phyloP scores from a whole-genome alignment of 2,797 vertebrate genomes.

The Cheirogaleus major region DNA sequence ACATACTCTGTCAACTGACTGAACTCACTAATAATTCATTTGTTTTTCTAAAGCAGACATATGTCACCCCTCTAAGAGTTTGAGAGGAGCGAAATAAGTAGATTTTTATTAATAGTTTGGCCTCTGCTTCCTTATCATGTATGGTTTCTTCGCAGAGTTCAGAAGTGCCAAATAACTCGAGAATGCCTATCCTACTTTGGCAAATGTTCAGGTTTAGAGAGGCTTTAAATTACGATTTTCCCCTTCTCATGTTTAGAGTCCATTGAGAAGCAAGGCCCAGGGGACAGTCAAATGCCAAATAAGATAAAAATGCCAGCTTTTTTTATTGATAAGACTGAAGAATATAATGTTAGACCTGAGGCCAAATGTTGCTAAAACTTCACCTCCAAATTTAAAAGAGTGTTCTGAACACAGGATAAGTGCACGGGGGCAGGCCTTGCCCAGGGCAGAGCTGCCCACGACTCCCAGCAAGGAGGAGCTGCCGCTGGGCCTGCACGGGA shows the following conservation, averaged over 20 bases:
- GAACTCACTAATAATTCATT: neutral
- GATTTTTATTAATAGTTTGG: neutral
- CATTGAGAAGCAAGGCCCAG: neutral
- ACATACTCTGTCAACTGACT: neutral
- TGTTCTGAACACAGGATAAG: neutral
- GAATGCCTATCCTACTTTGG: neutral
- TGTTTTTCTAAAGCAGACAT: neutral
- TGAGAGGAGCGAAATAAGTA: neutral
- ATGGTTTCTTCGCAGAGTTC: conserved; percentile 16
- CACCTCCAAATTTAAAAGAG: neutral
- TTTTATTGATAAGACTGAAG: neutral
- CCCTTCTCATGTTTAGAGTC: neutral
- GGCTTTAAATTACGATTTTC: neutral
- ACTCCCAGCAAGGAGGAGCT: neutral
- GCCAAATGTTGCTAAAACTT: neutral
- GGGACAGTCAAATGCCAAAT: neutral
- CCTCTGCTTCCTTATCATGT: neutral
- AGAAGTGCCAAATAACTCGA: neutral
- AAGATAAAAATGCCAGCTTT: neutral
- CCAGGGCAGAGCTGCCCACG: neutral
- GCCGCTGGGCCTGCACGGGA: neutral
- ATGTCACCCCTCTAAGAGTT: neutral
- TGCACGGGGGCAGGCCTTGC: neutral
- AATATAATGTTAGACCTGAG: neutral
- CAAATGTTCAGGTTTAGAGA: conserved; percentile 12